Percentiles rank a stretch among this genome's conserved stretches.
Conservation (phyloP, 2,797 vertebrate genomes). For the Gastrophryne carolinensis region DNA sequence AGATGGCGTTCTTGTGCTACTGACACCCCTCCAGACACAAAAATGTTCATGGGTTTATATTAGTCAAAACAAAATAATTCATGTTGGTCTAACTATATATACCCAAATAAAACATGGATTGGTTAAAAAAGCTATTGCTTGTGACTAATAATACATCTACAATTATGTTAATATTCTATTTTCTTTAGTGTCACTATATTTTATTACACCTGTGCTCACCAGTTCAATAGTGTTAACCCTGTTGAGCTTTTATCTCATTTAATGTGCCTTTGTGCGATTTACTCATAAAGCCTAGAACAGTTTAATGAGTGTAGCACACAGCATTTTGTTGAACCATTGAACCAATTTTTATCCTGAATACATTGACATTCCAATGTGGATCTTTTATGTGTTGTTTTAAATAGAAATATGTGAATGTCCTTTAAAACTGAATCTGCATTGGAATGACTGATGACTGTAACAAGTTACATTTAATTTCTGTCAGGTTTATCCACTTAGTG, state of each 20-base stretch:
- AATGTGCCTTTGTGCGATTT: no score
- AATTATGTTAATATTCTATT: not conserved
- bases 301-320: constrained; percentile 2
- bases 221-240: not conserved
- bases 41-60: no score
- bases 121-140: no score
- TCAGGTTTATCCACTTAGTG: not conserved
- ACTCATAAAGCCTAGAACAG: constrained; percentile 3
- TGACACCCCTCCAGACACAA: no score
- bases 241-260: not conserved
- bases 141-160: no score
- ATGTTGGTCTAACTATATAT: no score
- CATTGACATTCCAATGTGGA: constrained; percentile 41
- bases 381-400: constrained; percentile 43
- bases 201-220: not conserved
- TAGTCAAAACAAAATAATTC: no score
- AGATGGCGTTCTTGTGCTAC: no score
- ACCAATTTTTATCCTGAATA: constrained; percentile 41
- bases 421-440: constrained; percentile 36
- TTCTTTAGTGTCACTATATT: not conserved
- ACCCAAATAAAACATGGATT: no score
- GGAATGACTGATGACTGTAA: constrained; percentile 32
- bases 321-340: constrained; percentile 36
- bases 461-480: constrained; percentile 4
- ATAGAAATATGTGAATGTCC: constrained; percentile 47